Conservation (phyloP, 2,797 vertebrate species). For the Hydrophis major region DNA sequence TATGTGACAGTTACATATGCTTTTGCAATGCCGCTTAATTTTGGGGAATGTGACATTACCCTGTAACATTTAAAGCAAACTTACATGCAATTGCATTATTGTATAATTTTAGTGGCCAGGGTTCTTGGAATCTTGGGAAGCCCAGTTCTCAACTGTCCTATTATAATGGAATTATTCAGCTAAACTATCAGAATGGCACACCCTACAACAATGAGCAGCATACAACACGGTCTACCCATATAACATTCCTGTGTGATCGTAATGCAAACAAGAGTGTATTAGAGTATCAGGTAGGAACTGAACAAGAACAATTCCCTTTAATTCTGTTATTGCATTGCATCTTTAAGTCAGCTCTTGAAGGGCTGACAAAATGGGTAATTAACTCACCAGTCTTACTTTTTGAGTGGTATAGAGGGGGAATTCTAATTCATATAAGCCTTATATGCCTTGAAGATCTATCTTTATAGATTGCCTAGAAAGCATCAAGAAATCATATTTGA, state of each 20-base stretch:
- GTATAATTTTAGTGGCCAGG: slow-evolving; percentile 50
- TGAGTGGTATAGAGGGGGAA: neutral
- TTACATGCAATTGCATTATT: neutral
- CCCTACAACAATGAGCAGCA: slow-evolving; percentile 81
- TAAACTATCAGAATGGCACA: slow-evolving; percentile 84
- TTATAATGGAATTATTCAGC: slow-evolving; percentile 91
- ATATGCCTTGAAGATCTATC: neutral
- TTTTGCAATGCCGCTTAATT: neutral
- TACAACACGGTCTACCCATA: slow-evolving; percentile 80
- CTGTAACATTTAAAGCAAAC: neutral
- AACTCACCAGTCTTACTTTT: neutral
- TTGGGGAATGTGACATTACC: neutral
- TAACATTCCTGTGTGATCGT: slow-evolving; percentile 92
- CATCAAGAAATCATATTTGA: neutral
- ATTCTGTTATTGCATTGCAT: neutral
- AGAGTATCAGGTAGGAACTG: slow-evolving; percentile 83
- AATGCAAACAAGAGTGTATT: slow-evolving; percentile 80
- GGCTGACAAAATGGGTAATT: neutral
- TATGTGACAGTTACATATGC: neutral
- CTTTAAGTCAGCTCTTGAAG: neutral
- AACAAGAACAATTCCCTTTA: neutral
- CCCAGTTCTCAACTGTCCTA: slow-evolving; percentile 83
- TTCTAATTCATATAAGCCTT: neutral
- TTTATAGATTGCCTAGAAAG: neutral
- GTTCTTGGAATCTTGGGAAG: slow-evolving; percentile 84